Conservation (phyloP, 1,140 invertebrate species). For the Drosophila arizonae region DNA sequence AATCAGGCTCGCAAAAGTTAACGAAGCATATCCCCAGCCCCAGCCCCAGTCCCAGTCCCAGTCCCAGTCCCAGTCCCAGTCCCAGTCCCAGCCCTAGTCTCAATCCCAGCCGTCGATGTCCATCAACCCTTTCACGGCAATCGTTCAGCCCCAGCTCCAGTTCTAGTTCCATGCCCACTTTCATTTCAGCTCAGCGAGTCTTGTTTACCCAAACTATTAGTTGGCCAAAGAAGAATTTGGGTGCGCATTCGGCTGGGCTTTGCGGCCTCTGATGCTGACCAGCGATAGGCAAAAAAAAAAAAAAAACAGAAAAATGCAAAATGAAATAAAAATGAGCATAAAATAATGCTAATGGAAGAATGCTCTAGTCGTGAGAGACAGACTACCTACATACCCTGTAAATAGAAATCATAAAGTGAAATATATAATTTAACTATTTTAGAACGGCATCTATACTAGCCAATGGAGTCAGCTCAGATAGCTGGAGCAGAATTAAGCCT, state of each 20-base stretch:
- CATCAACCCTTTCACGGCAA: constrained; percentile 35
- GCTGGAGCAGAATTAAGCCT: no score
- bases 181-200: constrained; percentile 16
- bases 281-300: constrained; percentile 6
- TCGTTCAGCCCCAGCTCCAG: neutral
- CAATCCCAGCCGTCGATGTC: neutral
- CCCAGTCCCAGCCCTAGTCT: neutral
- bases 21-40: constrained; percentile 29
- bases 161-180: neutral
- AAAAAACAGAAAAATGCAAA: constrained; percentile 14
- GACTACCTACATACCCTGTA: neutral
- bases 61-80: neutral
- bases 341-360: constrained; percentile 35
- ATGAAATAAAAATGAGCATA: constrained; percentile 80
- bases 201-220: constrained; percentile 78
- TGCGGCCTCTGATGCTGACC: constrained; percentile 68
- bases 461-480: no score
- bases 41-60: constrained; percentile 1
- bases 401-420: no score
- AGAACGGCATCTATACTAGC: no score
- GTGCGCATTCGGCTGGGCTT: constrained; percentile 42
- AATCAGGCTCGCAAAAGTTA: constrained; percentile 64
- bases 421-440: no score
- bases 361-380: neutral
- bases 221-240: constrained; percentile 21